Base-by-base conservation (phyloP, 2,113 vertebrate genomes). In the Psophia crepitans region DNA sequence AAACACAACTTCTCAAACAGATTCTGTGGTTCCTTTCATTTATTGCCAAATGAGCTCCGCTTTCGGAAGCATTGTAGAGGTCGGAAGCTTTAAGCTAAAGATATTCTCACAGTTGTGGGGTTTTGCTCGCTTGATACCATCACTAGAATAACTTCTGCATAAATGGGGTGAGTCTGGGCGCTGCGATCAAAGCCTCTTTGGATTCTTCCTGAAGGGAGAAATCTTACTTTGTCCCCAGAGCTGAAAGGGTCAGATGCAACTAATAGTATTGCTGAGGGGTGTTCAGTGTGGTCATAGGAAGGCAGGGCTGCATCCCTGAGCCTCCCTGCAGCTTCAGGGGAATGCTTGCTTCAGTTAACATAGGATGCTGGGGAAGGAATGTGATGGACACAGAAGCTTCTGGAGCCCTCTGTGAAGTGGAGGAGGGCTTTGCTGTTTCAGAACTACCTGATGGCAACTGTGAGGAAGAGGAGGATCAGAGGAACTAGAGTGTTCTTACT, bases 231-330 rank as follows among this genome's bases (percentile, higher is more conserved):
- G 60, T 49, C 14, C 18, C 8, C 11, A 24, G 49, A 66, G 23
- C 43, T 64, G 35, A 35, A 69, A 20, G 33, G 44, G 24, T 44
- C 33, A 4, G 12, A 12, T 56, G 35, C 15, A 48, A 54, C 60
- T 49, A 68, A 5, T 41, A 11, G 0, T 13, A 2, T 39, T 75
- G 43, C 14, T 0, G 14, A 18, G 7, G 6, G 8, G 7, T 24
- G 11, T 60, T 79, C 22, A 10, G 37, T 2, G 18, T 8, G 26
- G 3, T 75, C 39, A 16, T 23, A 5, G 41, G 26, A 83, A 76
- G 39, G 43, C 4, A 4, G 3, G 23, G 46, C 37, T 66, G 39
- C 18, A 26, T 46, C 41, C 23, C 8, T 23, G 18, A 84, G 21
- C 32, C 56, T 51, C 39, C 23, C 30, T 32, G 6, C 11, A n/a